Base-by-base conservation (phyloP, 2,888 invertebrate genomes). In the Xylota sylvarum region DNA sequence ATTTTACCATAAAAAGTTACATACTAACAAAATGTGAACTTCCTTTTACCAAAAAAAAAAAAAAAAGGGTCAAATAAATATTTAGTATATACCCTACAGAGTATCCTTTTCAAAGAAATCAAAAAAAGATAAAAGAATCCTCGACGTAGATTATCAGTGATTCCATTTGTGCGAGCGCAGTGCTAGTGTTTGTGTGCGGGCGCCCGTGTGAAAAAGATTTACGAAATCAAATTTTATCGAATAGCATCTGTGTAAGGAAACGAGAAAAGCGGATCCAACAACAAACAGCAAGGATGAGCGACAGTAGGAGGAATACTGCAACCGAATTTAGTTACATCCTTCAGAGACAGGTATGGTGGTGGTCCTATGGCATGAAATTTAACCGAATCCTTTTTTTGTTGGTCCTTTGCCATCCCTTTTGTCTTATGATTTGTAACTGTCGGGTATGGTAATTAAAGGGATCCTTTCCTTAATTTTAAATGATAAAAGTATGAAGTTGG, bases 261-360 rank as follows among this genome's bases (percentile, higher is more conserved):
- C 17, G 55, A 43, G 52, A 52, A 67, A 40, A 73, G 12, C 50
- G 17, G 7, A 70, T 62, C 30, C 58, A 73, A 73, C 65, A 74
- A 60, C 46, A 60, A 65, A 19, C 55, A 14, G 50, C 64, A 80
- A 89, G 86, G 88, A 92, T 92, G 92, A 90, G 90, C 88, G 92
- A 92, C 82, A 92, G 90, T 88, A 90, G 91, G 88, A 90, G 91
- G 88, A 92, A 91, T 89, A 91, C 92, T 80, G 92, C 92, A 76
- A 92, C 91, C 76, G 92, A 92, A 90, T 92, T 92, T 83, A 92
- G 92, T 89, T 92, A 92, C 88, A 92, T 92, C 81, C 90, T 92
- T 84, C 92, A 92, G 88, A 90, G 92, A 83, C 92, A 92, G 92
- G 92, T 92, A 89, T 88, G 90, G 56, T 12, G 62, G 50, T 69